Evolutionary conservation across 2,888 invertebrate genomes (phyloP), one percentile per base, ranked within the genome.

Genomic region (Melitaea athalia): DNA sequence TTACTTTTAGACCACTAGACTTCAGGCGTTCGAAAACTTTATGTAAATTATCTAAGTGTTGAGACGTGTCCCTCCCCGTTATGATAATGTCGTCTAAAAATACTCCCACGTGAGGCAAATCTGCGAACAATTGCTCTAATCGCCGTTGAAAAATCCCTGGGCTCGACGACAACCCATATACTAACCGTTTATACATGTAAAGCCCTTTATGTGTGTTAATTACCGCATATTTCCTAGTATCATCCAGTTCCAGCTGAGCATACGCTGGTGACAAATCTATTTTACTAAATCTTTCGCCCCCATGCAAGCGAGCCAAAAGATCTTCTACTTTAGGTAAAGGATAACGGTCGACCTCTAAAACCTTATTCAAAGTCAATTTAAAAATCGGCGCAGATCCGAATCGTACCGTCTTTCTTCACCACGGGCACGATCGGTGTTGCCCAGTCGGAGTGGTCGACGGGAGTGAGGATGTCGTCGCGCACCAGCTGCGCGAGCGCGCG

Each of bases 111-210:
- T 63, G 10, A 0, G 57, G 45, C 47, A 72, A 45, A 50, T 67
- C 80, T 15, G 69, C 67, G 17, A 82, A 72, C 45, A 82, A 64
- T 57, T 77, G 76, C 57, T 83, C 81, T 63, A 82, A 74, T 7
- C 69, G 64, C 63, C 74, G 73, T 69, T 83, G 81, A 73, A 83
- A 83, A 69, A 82, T 81, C 10, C 79, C 79, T n/a, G 42, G 62
- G 33, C 63, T 68, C 12, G 59, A 53, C 59, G 62, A 15, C 4
- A 49, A n/a, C 14, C 47, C 47, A n/a, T n/a, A 68, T 15, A 52
- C 53, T 52, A 55, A 57, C 42, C 49, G 50, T 50, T 60, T 69
- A 42, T 43, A 63, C 42, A 33, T 38, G 17, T 52, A 63, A 8
- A 55, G 15, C 5, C 63, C 55, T 31, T 55, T 55, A n/a, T 63